Evolutionary conservation across 2,888 invertebrate genomes (phyloP), one percentile per base, ranked within the genome.

Genomic region (Brachypalpus laphriformis): DNA sequence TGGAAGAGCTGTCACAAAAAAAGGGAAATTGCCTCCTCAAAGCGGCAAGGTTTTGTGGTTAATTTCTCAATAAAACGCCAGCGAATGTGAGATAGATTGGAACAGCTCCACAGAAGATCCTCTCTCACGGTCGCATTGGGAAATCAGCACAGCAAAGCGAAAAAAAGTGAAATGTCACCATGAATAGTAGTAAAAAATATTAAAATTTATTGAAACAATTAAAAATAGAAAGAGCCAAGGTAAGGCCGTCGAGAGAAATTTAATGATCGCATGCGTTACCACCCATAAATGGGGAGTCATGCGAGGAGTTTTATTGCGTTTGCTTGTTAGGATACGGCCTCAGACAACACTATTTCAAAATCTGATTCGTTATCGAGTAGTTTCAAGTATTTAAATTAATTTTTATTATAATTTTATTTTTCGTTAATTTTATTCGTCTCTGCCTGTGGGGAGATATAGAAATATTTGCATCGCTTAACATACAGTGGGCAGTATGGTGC

Each of bases 161-260:
- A 7, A 54, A 37, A 37, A 22, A 20, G 37, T 37, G 7, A 57
- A 59, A 14, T 59, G 59, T 59, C 40, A 37, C 22, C 59, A 25
- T 14, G 5, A 22, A 20, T 6, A 5, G 14, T 7, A 31, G 16
- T 40, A 68, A 54, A 56, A 68, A 45, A 45, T 42, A 9, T 70
- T 31, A 11, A 68, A 11, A 51, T 56, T 45, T 28, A 70, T 56
- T 56, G 56, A 70, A 56, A 42, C 18, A 66, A n/a, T 51, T 9
- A 47, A 51, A 51, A n/a, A 34, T n/a, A n/a, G 11, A 42, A 11
- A 6, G 2, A 9, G 45, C 1, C n/a, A n/a, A 4, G 25, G 11
- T 14, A 34, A n/a, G 6, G 40, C 11, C 14, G 25, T n/a, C n/a
- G 20, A 45, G 45, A 45, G 70, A 57, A 22, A 47, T n/a, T 34